Evolutionary conservation across 2,888 invertebrate species (phyloP).

Genomic region (Epiblema foenella): DNA sequence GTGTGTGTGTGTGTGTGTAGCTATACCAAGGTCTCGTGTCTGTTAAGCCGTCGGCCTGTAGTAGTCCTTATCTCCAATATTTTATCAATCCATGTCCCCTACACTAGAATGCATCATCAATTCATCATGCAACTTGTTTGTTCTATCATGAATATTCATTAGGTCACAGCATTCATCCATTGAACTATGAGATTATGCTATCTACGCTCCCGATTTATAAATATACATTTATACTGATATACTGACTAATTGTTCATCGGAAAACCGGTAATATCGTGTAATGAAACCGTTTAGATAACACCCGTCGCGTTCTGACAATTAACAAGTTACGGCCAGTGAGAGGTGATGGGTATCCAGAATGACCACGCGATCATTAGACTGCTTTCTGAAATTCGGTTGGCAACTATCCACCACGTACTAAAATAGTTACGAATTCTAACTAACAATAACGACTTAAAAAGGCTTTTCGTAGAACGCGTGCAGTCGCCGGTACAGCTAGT

Average conservation of each 20-base stretch:
- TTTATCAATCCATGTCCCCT: slow-evolving; percentile 13
- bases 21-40: no score
- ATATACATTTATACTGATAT: background rate
- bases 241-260: background rate
- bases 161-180: slow-evolving; percentile 30
- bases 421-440: no score
- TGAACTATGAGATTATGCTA: slow-evolving; percentile 26
- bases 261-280: background rate
- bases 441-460: background rate
- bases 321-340: background rate
- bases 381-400: no score
- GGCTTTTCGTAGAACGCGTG: background rate
- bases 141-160: slow-evolving; percentile 13
- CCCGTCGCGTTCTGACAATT: background rate
- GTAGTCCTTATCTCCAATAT: background rate
- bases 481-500: background rate
- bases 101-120: background rate
- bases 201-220: slow-evolving; percentile 8
- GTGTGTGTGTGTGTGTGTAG: no score
- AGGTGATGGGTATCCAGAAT: background rate
- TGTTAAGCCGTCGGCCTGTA: no score
- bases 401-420: no score
- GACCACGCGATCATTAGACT: background rate
- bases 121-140: slow-evolving; percentile 18
- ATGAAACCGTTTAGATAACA: background rate